These are phyloP conservation scores for Sinotaia quadrata DNA, from an alignment of 2,888 invertebrate species.

Conservation along the genomic window DNA sequence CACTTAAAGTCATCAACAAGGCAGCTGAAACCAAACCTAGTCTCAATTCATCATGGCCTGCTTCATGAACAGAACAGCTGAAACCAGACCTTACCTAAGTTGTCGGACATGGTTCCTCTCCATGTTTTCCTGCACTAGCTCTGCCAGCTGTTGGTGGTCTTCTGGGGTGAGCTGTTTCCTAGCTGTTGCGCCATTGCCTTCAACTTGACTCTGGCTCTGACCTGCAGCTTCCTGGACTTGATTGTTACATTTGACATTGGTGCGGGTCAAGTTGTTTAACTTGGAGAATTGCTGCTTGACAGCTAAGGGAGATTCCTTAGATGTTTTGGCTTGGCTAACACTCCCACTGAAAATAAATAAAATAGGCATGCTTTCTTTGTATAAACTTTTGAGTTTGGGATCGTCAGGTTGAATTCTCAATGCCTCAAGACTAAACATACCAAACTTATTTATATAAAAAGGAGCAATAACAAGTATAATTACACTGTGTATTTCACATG, in stretches of 20 bases:
- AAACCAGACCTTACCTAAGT: conserved; percentile 57
- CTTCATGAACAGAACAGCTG: background rate
- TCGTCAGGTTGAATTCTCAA: no score
- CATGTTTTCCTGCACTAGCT: conserved; percentile 92
- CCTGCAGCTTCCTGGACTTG: conserved; percentile 42
- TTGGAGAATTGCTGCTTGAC: conserved; percentile 51
- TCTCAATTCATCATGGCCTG: background rate
- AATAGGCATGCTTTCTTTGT: no score
- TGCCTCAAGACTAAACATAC: no score
- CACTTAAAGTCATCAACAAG: background rate
- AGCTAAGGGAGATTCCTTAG: conserved; percentile 45
- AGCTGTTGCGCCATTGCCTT: conserved; percentile 10
- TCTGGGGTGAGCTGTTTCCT: conserved; percentile 32
- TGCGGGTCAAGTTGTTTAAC: conserved; percentile 48
- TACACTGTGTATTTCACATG: no score
- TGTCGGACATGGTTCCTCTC: conserved; percentile 74
- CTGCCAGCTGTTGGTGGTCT: conserved; percentile 81
- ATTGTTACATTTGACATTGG: conserved; percentile 53
- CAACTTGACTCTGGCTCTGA: conserved; percentile 22
- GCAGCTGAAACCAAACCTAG: background rate
- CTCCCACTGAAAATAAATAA: no score
- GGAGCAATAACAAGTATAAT: no score
- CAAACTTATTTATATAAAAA: no score
- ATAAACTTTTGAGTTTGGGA: no score
- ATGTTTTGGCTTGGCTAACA: conserved; percentile 21